Evolutionary conservation across 2,888 invertebrate genomes (phyloP), one percentile per base, ranked within the genome.

Genomic region (Pollenia griseotomentosa): DNA sequence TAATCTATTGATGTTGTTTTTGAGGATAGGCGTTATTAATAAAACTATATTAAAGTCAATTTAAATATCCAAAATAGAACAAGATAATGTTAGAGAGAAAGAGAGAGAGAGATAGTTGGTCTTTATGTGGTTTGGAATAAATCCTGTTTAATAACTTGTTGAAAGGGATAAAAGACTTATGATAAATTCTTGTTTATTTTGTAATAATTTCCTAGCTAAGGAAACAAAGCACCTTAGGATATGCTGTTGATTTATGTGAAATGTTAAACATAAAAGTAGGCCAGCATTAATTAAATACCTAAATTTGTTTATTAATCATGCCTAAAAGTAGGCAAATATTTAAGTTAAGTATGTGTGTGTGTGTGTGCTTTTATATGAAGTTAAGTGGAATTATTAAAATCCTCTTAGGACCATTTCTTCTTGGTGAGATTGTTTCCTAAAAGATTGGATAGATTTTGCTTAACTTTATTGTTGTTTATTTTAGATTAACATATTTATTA

Each of bases 1-100:
- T 84, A 82, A 84, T 87, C 84, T 74, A 74, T 87, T 84, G 78
- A 82, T 87, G 68, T 81, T 80, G 44, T 77, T 55, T 71, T 77
- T 51, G 61, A 40, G 33, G 59, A 73, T 74, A 70, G 74, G 74
- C 68, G 44, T 78, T 83, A 77, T 83, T 70, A 74, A 70, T 44
- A 23, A 68, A 66, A 77, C 40, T 80, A 42, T 71, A 83, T 81
- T 63, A 83, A 81, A 78, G 33, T 66, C 48, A 74, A 68, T 78
- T 87, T 81, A 74, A 83, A 77, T 80, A 16, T 66, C 48, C 33
- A 12, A 51, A 19, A 55, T 7, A 7, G 5, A 33, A 46, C 16
- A 33, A 55, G 6, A 23, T 1, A 14, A n/a, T 44, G 46, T 79
- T 9, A 59, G 48, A 6, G 12, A 0, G 48, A 6, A 9, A 0